These are phyloP conservation scores for Podilymbus podiceps DNA, from an alignment of 2,113 vertebrate genomes.

Conservation along the genomic window DNA sequence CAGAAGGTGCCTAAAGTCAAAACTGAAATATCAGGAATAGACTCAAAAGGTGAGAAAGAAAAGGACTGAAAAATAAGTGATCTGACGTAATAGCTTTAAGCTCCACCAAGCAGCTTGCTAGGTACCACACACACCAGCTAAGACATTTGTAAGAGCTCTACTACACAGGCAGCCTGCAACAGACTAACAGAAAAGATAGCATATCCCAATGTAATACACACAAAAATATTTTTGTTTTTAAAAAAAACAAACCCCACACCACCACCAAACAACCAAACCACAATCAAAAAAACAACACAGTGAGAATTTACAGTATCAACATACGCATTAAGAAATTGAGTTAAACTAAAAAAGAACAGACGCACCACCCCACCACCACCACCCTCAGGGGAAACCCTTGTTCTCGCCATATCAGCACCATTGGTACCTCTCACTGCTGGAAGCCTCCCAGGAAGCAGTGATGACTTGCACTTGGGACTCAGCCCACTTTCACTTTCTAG, in stretches of 20 bases:
- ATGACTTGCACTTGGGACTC: neutral
- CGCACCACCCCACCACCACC: too few relatives aligned
- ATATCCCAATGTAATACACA: neutral
- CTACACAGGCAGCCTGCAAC: neutral
- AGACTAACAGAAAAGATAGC: neutral
- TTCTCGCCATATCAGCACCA: neutral
- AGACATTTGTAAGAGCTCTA: neutral
- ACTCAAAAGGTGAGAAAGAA: neutral
- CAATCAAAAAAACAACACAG: neutral
- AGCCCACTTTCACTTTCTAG: constrained; percentile 13
- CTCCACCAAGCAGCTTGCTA: neutral
- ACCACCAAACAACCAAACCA: too few relatives aligned
- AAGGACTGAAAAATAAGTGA: neutral
- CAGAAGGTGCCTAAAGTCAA: neutral
- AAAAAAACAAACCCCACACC: neutral
- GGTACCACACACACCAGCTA: neutral
- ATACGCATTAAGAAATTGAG: neutral
- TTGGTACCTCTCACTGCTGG: accelerated
- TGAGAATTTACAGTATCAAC: neutral
- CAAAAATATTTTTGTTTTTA: too few relatives aligned
- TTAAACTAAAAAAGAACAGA: neutral
- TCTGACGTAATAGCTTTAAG: accelerated
- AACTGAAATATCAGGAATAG: neutral
- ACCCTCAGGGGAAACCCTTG: neutral
- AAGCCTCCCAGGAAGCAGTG: neutral